phyloP scores from a whole-genome alignment of 2,888 invertebrate genomes.

The Pomacea canaliculata region DNA sequence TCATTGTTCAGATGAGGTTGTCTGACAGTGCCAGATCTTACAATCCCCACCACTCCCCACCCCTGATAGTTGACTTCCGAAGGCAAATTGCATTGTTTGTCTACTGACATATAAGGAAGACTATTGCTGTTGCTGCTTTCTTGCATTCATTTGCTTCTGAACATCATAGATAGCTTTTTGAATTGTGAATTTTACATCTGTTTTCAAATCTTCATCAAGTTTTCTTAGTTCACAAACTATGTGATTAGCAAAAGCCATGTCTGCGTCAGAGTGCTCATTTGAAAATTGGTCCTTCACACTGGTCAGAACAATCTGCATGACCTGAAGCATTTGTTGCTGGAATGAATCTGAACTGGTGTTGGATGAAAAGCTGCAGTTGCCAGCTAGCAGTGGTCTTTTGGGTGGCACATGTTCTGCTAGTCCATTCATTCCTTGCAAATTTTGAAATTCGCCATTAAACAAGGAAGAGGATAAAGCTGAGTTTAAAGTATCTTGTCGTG shows the following conservation, averaged over 20 bases:
- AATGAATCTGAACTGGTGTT: not conserved
- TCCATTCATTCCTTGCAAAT: not conserved
- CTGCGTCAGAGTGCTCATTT: not conserved
- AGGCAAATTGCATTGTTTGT: no score
- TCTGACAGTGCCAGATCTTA: no score
- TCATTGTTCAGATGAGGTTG: no score
- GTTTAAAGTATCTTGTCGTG: no score
- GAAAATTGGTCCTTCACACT: conserved; percentile 7
- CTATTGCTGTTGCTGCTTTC: not conserved
- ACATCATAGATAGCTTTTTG: conserved; percentile 16
- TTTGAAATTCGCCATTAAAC: not conserved
- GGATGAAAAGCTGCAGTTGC: not conserved
- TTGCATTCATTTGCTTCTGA: conserved; percentile 20
- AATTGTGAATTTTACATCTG: conserved; percentile 20
- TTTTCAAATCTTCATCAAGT: conserved; percentile 16
- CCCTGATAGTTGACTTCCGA: no score
- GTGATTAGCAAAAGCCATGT: conserved; percentile 7
- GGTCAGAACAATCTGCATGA: conserved; percentile 13
- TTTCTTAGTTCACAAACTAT: conserved; percentile 9
- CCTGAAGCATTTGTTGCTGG: conserved; percentile 2
- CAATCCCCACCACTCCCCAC: no score
- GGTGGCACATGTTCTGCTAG: not conserved
- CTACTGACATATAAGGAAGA: no score
- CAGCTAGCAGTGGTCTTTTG: not conserved
- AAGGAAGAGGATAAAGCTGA: no score